Base-by-base conservation (phyloP, 2,113 vertebrate species). In the Hoplias malabaricus region DNA sequence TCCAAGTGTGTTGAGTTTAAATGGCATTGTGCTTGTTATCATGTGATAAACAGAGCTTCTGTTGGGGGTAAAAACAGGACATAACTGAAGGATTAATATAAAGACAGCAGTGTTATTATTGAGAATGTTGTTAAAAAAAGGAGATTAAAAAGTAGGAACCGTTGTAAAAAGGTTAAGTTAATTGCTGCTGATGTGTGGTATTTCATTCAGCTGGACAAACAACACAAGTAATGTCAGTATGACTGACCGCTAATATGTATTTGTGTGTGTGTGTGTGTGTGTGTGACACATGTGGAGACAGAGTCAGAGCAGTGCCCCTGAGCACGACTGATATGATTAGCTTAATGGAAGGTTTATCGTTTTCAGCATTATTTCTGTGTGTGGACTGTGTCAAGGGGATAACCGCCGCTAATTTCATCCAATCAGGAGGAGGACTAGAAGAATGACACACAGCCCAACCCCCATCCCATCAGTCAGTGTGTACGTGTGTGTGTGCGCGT, bases 401-500 rank as follows among this genome's bases (percentile, higher is more conserved):
- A 71, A 66, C 48, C 68, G 10, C 21, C 59, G 38, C 79, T 81
- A 77, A 81, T 81, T 72, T 77, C 40, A 81, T 77, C 74, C 73
- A 73, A 81, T 77, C 38, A 54, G 66, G 73, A 56, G 73, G 40
- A 53, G 46, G 73, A 70, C 53, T 27, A 29, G 29, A 10, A 25
- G 57, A 36, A 33, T 42, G 31, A 23, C n/a, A 36, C 42, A 50
- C 38, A 54, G 57, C 68, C 43, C 43, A 56, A 38, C 72, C 68
- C 54, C 70, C 54, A n/a, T 53, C n/a, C 31, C 36, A 59, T 77
- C 73, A 76, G 57, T 80, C 66, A 62, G 36, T 54, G 54, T 40
- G 61, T 36, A 59, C 46, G 36, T 66, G 46, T 79, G 62, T 14
- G 40, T 2, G 43, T 46, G 65, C 43, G n/a, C 2, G 10, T 43